phyloP scores from a whole-genome alignment of 2,113 vertebrate genomes.

The human region DNA sequence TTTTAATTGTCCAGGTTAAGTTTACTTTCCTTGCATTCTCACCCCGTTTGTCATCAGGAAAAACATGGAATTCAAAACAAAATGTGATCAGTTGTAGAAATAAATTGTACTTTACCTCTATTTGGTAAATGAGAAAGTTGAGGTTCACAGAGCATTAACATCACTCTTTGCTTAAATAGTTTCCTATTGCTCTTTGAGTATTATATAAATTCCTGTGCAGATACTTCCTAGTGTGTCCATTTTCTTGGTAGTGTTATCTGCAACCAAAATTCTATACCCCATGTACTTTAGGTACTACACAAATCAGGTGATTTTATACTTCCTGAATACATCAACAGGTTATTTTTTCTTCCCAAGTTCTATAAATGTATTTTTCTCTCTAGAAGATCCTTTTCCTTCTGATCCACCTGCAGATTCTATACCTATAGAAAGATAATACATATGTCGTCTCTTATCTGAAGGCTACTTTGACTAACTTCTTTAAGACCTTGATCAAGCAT shows the following conservation, averaged over 20 bases:
- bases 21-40: background rate
- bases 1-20: background rate
- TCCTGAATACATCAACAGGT: background rate
- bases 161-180: background rate
- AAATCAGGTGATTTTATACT: background rate
- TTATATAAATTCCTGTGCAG: background rate
- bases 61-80: background rate
- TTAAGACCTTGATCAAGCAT: background rate
- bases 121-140: background rate
- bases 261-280: background rate
- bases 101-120: background rate
- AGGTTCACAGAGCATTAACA: background rate
- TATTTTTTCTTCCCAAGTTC: background rate
- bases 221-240: background rate
- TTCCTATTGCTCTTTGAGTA: background rate
- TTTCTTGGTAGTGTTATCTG: background rate
- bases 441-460: background rate
- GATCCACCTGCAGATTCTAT: background rate
- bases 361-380: background rate
- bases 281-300: background rate
- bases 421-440: background rate
- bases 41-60: background rate
- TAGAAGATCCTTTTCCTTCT: background rate
- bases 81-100: background rate
- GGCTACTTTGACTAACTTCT: background rate